These are phyloP conservation scores for Turnix velox DNA, from an alignment of 2,113 vertebrate species.

Conservation along the genomic window DNA sequence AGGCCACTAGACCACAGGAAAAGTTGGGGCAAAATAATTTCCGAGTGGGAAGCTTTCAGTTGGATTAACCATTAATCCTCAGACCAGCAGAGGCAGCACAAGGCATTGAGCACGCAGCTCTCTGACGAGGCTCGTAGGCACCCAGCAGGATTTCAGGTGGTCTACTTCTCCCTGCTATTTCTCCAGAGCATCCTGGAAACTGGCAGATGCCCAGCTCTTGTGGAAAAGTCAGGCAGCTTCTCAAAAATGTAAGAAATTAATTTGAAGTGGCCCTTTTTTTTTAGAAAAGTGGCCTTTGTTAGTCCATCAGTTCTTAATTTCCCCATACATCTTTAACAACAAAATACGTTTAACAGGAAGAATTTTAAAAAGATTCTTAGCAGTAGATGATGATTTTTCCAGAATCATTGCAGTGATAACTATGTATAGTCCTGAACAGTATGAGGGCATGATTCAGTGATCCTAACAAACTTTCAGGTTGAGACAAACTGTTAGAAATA, in stretches of 20 bases:
- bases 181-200: background rate
- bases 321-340: background rate
- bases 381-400: conserved; percentile 13
- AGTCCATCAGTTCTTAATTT: background rate
- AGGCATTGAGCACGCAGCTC: background rate
- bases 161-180: background rate
- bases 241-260: background rate
- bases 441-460: background rate
- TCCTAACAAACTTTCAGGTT: conserved; percentile 47
- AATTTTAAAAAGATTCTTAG: background rate
- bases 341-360: conserved; percentile 4
- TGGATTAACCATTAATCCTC: background rate
- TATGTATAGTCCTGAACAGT: background rate
- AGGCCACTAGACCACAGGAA: background rate
- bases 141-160: background rate
- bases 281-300: background rate
- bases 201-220: background rate
- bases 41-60: background rate
- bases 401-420: background rate
- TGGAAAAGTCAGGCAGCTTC: background rate
- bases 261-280: background rate
- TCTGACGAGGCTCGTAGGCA: background rate
- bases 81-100: background rate
- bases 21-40: background rate
- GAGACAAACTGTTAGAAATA: conserved; percentile 35